These are phyloP conservation scores for Haliclona indistincta DNA, from an alignment of 37 sponge, comb jelly and placozoan species.

Conservation along the genomic window DNA sequence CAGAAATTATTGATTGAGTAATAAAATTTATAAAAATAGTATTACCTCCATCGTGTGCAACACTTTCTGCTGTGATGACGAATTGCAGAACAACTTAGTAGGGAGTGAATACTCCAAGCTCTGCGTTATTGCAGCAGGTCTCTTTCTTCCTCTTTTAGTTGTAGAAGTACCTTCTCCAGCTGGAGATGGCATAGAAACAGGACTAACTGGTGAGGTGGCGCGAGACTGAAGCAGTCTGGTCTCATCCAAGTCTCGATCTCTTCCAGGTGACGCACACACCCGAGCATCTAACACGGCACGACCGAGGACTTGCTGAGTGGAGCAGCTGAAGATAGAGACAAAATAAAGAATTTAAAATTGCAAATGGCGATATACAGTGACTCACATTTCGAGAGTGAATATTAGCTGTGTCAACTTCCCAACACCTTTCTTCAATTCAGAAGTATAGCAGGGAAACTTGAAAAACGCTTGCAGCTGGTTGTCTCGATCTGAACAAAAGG, in stretches of 20 bases:
- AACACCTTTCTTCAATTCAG: slow-evolving; percentile 18
- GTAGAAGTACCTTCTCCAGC: neutral
- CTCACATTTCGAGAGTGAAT: slow-evolving; percentile 52
- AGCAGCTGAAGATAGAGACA: neutral
- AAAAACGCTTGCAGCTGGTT: slow-evolving; percentile 13
- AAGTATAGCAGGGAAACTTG: slow-evolving; percentile 57
- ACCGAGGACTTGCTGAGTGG: slow-evolving; percentile 14
- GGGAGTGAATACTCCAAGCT: neutral
- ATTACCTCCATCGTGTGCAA: neutral
- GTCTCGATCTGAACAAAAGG: neutral
- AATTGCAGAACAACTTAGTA: neutral
- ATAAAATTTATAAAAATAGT: too few relatives aligned
- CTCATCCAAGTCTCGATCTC: slow-evolving; percentile 49
- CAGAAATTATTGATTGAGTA: too few relatives aligned
- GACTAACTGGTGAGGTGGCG: neutral
- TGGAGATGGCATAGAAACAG: neutral
- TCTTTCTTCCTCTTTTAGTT: slow-evolving; percentile 1
- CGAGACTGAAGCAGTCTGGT: neutral
- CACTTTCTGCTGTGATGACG: neutral
- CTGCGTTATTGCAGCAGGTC: slow-evolving; percentile 1
- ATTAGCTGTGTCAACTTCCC: slow-evolving; percentile 40
- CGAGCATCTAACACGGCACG: slow-evolving; percentile 38
- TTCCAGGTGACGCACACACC: slow-evolving; percentile 69
- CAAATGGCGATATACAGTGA: too few relatives aligned
- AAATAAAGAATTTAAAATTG: neutral